Evolutionary conservation across 2,797 vertebrate genomes (phyloP), one percentile per base, ranked within the genome.

Genomic region (Leptatherina wallacei): DNA sequence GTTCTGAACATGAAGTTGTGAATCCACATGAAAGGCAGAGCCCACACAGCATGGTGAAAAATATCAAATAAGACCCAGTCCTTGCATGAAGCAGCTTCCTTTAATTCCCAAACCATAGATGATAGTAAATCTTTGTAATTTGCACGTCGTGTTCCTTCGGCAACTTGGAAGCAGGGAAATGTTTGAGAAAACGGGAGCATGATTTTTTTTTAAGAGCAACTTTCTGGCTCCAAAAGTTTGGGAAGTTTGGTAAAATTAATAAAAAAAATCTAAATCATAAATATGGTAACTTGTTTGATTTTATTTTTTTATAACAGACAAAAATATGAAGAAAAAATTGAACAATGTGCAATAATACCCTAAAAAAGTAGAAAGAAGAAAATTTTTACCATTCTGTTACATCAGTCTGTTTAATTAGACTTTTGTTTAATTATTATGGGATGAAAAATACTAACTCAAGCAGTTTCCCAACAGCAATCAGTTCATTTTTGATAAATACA

Each of bases 1-100:
- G 49, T 69, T 76, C 36, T 52, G 79, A 87, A 73, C 64, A 70
- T 24, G 71, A 85, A 59, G 76, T 49, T 29, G 55, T 55, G 68
- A 77, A 73, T 85, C 87, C 87, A 89, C 89, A 90, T 87, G 67
- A 89, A 92, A 82, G 77, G 65, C 54, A 10, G 0, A 38, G 66
- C 70, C 54, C 54, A 80, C 79, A 80, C 65, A 80, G 71, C 58
- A 76, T 67, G 82, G 78, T 81, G 61, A 81, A 79, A 83, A 81
- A 57, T 75, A 88, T 85, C 78, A 88, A 85, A 85, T 80, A 72
- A 81, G 63, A 81, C 64, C 30, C 76, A 77, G 83, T 71, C 63
- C 74, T 81, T 66, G 22, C 59, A 77, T 88, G 63, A 47, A 59
- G 62, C 32, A 24, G 69, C 66, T 63, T 65, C 55, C 32, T 32